Conservation (phyloP, 2,888 invertebrate genomes). For the Papilio protenor region DNA sequence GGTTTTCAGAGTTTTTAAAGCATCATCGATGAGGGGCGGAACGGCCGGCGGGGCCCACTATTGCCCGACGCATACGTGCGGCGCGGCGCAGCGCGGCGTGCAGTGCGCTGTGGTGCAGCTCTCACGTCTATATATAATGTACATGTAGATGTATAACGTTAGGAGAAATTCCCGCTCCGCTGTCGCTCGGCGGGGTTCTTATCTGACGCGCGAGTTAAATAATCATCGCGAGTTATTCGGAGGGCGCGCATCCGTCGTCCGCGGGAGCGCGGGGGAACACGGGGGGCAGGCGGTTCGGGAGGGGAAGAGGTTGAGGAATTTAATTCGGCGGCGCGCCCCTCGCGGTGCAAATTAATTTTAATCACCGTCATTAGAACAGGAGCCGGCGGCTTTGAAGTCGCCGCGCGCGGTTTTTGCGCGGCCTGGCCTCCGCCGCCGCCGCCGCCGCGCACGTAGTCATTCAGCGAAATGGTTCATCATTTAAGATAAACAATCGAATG, state of each 20-base stretch:
- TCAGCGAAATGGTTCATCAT: slow-evolving; percentile 6
- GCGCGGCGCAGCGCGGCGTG: neutral
- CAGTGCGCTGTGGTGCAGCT: neutral
- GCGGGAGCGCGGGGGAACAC: neutral
- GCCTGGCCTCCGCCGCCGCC: slow-evolving; percentile 47
- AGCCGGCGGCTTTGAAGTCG: slow-evolving; percentile 55
- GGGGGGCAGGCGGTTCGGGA: slow-evolving; percentile 11
- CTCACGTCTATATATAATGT: neutral
- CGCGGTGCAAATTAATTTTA: slow-evolving; percentile 79
- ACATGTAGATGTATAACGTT: neutral
- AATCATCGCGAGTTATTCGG: slow-evolving; percentile 8
- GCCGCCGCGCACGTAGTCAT: slow-evolving; percentile 42
- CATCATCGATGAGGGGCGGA: too few species aligned
- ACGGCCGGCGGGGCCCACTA: too few species aligned
- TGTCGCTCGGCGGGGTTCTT: slow-evolving; percentile 2
- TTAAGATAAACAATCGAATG: slow-evolving; percentile 6
- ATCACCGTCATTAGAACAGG: slow-evolving; percentile 75
- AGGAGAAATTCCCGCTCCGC: neutral
- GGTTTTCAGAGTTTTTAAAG: neutral
- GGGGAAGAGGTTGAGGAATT: slow-evolving; percentile 61
- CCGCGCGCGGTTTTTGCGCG: slow-evolving; percentile 54
- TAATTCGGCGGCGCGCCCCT: slow-evolving; percentile 68
- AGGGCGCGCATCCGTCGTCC: slow-evolving; percentile 15
- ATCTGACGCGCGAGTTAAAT: slow-evolving; percentile 21
- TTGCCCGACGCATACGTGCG: too few species aligned